Evolutionary conservation across 2,888 invertebrate genomes (phyloP), one percentile per base, ranked within the genome.

Genomic region (Microctonus hyperodae): DNA sequence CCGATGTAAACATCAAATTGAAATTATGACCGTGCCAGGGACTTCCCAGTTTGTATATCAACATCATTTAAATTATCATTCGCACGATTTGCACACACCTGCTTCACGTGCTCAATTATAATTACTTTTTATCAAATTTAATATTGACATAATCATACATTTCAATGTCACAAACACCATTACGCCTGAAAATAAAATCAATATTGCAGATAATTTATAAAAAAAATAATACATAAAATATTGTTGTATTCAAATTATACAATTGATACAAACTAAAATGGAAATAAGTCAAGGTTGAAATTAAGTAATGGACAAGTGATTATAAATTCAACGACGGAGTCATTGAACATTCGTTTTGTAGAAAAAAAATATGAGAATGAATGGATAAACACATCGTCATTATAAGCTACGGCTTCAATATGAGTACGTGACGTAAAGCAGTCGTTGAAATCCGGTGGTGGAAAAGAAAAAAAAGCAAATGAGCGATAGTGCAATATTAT

Each of bases 401-500:
- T 1, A 20, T 20, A n/a, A n/a, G 1, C 16, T 16, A n/a, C 20
- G 16, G 11, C 13, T 25, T 23, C 6, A 2, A 25, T 40, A n/a
- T n/a, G 16, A 1, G 44, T n/a, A 1, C 44, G 44, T 44, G 16
- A 44, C 44, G 44, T 44, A 44, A 20, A 44, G 16, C 16, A 0
- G 16, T 5, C 9, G 16, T 31, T 33, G 16, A 31, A 31, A 55
- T 31, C 55, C n/a, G n/a, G n/a, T n/a, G n/a, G 13, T 4, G 33
- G 37, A 35, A 16, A 44, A 16, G 25, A 40, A 59, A 31, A 23
- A 59, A 57, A 11, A 1, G n/a, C n/a, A 1, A 16, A 23, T 44
- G 25, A n/a, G 59, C 28, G 16, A 59, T 59, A 44, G 33, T 33
- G 33, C n/a, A 7, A 6, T n/a, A 40, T 9, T 60, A 33, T 55